A percentile compares a stretch with the other conserved stretches of the same genome.
Evolutionary conservation across 1,140 invertebrate genomes (phyloP).

Genomic region (Platorchestia sp.): DNA sequence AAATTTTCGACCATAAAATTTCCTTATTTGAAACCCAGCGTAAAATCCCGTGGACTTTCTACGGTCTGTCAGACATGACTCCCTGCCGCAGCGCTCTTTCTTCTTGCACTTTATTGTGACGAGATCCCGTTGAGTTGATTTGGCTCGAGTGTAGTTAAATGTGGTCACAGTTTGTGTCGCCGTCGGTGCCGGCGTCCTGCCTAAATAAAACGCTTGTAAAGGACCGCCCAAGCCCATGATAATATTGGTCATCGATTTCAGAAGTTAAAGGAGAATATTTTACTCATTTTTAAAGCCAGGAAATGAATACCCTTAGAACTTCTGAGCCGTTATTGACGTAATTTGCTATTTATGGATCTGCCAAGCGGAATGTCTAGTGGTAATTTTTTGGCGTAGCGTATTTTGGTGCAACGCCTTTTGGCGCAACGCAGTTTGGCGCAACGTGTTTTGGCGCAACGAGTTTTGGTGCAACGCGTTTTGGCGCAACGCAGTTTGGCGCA

Average conservation of each 20-base stretch:
- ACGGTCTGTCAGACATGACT: background rate
- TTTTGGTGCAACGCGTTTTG: too few species aligned
- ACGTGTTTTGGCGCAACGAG: too few species aligned
- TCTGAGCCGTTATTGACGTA: background rate
- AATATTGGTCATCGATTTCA: background rate
- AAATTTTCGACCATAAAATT: background rate
- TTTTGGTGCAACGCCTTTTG: too few species aligned
- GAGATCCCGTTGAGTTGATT: background rate
- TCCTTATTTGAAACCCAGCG: background rate
- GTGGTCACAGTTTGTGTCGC: background rate
- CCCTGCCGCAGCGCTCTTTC: background rate
- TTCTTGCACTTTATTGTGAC: background rate
- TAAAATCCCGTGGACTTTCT: background rate
- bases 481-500: too few species aligned
- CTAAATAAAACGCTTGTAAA: background rate
- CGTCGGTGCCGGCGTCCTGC: background rate
- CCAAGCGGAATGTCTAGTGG: background rate
- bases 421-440: too few species aligned
- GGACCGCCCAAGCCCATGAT: background rate
- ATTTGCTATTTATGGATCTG: background rate
- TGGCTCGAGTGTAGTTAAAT: background rate
- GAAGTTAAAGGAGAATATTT: background rate
- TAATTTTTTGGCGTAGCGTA: too few species aligned
- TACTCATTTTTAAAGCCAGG: background rate
- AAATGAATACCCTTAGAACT: background rate